These are phyloP conservation scores for Apamea anceps DNA, from an alignment of 2,888 invertebrate genomes.

Conservation along the genomic window DNA sequence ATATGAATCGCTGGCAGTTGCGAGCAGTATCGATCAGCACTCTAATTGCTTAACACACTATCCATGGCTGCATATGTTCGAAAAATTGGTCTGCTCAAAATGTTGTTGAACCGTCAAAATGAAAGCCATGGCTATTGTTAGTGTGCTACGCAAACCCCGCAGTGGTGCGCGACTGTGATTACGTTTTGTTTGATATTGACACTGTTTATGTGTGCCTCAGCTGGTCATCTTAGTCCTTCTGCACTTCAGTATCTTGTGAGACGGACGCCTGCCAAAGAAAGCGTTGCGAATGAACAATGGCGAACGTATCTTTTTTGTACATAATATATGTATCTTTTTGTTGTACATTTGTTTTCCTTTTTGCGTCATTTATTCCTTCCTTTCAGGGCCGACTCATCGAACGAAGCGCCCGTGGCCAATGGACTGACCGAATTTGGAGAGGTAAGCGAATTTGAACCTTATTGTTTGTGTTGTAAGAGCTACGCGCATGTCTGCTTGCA, in stretches of 20 bases:
- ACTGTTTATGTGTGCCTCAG: not conserved
- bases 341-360: slow-evolving; percentile 67
- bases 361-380: slow-evolving; percentile 81
- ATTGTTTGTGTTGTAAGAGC: slow-evolving; percentile 49
- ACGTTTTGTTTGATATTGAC: not conserved
- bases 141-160: not conserved
- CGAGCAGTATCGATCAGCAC: not conserved
- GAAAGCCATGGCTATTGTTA: not conserved
- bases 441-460: slow-evolving; percentile 80
- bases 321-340: slow-evolving; percentile 58
- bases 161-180: not conserved
- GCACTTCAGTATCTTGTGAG: slow-evolving; percentile 9
- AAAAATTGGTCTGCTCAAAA: not conserved
- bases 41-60: not conserved
- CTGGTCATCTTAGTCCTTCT: slow-evolving; percentile 27
- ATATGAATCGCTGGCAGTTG: slow-evolving; percentile 1
- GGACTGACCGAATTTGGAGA: slow-evolving; percentile 89
- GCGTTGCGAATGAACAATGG: slow-evolving; percentile 67
- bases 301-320: slow-evolving; percentile 63
- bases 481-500: slow-evolving; percentile 55
- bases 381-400: slow-evolving; percentile 89
- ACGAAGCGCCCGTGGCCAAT: slow-evolving; percentile 85
- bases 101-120: not conserved
- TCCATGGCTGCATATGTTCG: not conserved
- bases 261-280: slow-evolving; percentile 48